Base-by-base conservation (phyloP, 2,113 vertebrate genomes). In the Psilopogon haemacephalus region DNA sequence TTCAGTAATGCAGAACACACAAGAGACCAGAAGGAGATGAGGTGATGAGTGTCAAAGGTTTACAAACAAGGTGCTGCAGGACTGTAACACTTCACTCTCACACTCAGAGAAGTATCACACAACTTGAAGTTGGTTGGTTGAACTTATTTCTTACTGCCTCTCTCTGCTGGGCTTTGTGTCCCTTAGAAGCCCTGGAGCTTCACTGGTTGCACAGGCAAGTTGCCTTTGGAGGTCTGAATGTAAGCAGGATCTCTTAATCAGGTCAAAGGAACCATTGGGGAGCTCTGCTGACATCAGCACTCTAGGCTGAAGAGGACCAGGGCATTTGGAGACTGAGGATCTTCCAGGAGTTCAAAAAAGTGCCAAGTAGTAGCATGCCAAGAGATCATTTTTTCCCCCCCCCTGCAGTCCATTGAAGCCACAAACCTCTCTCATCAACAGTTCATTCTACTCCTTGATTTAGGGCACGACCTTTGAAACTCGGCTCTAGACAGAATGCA, bases 1-100 rank as follows among this genome's bases (percentile, higher is more conserved):
- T 67, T 42, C 52, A 44, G 17, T 46, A 46, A 38, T 12, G 12
- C 18, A 77, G 38, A 68, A 44, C 2, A 58, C 8, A 21, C 8
- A 59, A 27, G 33, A 62, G 15, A 38, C 3, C 2, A 62, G 11
- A 14, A 24, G 38, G 20, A 73, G 20, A 55, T 3, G 0, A 54
- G 14, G 44, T 5, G 50, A 35, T 12, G 2, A 38, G 37, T 3
- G 0, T 38, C 0, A 5, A 5, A 90, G 37, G 40, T 28, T 37
- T 17, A 24, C 15, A 32, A 64, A 44, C 24, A 14, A 35, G 42
- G 13, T 62, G 37, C 30, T 30, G 19, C 59, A 40, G 40, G 40
- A 30, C 40, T 30, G 6, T 1, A 52, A 23, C 4, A 52, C 23
- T 24, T 26, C 21, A 7, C 33, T n/a, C 21, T 15, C 74, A 46